Conservation (phyloP, 2,113 vertebrate genomes). For the Callocephalon fimbriatum region DNA sequence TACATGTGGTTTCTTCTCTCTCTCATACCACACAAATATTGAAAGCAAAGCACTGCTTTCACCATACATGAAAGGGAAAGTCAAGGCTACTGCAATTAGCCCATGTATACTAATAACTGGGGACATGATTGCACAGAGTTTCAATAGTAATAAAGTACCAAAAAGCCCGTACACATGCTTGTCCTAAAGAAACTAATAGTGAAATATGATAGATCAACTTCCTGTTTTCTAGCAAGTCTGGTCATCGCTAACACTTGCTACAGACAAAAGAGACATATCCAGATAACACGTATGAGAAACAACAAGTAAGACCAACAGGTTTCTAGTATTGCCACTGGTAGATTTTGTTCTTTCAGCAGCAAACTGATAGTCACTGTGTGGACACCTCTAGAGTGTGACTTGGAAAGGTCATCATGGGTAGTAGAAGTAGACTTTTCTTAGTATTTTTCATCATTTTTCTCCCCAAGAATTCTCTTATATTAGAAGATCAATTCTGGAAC, state of each 20-base stretch:
- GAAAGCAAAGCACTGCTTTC: background rate
- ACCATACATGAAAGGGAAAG: background rate
- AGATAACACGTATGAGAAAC: background rate
- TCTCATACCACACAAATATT: background rate
- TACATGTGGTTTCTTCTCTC: background rate
- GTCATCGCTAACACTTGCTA: background rate
- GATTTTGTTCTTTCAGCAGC: conserved; percentile 21
- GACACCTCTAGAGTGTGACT: background rate
- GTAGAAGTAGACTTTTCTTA: background rate
- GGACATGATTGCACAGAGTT: background rate
- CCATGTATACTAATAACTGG: no score
- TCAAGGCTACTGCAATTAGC: background rate
- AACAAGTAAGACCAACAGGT: background rate
- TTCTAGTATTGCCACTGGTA: background rate
- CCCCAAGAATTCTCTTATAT: background rate
- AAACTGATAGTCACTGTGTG: background rate
- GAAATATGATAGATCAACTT: background rate
- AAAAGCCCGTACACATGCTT: background rate
- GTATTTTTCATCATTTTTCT: fast-evolving
- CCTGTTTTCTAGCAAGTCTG: background rate
- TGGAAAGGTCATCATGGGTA: background rate
- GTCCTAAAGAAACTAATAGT: background rate
- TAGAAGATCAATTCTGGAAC: background rate
- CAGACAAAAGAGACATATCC: background rate
- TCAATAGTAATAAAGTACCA: background rate